Conservation (phyloP, 2,888 invertebrate genomes). For the Fabriciana adippe region DNA sequence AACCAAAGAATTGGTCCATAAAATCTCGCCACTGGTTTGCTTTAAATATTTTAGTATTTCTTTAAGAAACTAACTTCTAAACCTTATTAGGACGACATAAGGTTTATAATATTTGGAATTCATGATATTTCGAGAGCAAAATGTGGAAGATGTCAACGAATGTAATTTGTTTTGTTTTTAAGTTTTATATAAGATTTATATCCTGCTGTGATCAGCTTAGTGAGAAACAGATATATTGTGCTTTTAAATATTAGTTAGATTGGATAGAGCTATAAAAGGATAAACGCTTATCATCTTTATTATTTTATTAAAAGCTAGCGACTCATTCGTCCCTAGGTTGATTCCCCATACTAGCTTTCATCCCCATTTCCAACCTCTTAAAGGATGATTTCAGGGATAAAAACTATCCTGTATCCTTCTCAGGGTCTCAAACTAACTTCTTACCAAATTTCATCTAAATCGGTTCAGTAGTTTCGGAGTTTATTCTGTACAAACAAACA, state of each 20-base stretch:
- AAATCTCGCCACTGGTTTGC: slow-evolving; percentile 35
- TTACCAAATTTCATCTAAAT: too few species aligned
- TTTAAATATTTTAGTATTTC: slow-evolving; percentile 8
- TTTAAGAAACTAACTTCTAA: slow-evolving; percentile 1
- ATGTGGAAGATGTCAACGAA: slow-evolving; percentile 54
- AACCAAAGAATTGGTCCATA: slow-evolving; percentile 47
- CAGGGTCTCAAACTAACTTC: too few species aligned
- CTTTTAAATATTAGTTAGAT: slow-evolving; percentile 1
- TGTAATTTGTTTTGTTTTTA: slow-evolving; percentile 52
- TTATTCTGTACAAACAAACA: too few species aligned
- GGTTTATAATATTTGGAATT: slow-evolving; percentile 10
- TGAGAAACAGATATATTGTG: slow-evolving; percentile 2
- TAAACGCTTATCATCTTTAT: too few species aligned
- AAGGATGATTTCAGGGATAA: too few species aligned
- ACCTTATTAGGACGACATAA: slow-evolving; percentile 8
- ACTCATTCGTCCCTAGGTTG: too few species aligned
- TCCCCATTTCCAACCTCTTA: too few species aligned
- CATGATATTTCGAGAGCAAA: slow-evolving; percentile 24
- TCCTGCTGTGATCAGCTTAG: slow-evolving; percentile 49
- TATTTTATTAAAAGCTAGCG: too few species aligned
- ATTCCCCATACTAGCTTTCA: too few species aligned
- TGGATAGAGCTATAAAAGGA: background rate
- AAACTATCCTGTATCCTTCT: too few species aligned
- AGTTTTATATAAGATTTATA: slow-evolving; percentile 59
- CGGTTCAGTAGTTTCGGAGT: too few species aligned